phyloP scores from a whole-genome alignment of 2,888 invertebrate genomes.

The Alloscopus bannaensis region DNA sequence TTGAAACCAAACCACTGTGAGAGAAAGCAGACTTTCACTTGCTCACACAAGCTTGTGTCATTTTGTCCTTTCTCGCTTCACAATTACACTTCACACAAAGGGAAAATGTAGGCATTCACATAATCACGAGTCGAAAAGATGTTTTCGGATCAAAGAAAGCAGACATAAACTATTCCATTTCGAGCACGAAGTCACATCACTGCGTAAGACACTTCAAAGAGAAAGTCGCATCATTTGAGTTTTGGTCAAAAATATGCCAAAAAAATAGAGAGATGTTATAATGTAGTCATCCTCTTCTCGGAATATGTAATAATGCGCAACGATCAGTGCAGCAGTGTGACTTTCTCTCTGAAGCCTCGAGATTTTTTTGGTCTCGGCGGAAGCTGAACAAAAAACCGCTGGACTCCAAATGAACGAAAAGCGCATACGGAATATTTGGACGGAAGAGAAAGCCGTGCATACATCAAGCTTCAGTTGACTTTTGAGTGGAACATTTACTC shows the following conservation, averaged over 20 bases:
- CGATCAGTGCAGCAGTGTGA: background rate
- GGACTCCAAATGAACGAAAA: conserved; percentile 35
- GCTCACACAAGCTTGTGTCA: conserved; percentile 46
- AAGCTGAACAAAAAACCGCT: background rate
- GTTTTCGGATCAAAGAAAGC: conserved; percentile 35
- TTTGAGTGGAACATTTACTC: conserved; percentile 23
- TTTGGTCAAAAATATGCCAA: background rate
- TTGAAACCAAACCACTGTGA: background rate
- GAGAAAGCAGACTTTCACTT: conserved; percentile 5
- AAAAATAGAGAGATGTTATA: conserved; percentile 23
- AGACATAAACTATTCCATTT: conserved; percentile 53
- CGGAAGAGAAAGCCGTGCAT: conserved; percentile 30
- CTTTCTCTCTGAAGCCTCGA: background rate
- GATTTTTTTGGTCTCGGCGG: background rate
- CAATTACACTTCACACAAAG: background rate
- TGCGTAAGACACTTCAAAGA: no score
- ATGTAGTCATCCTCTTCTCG: conserved; percentile 20
- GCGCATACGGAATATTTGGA: conserved; percentile 37
- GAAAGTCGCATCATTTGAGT: background rate
- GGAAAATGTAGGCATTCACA: background rate
- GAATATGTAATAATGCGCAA: background rate
- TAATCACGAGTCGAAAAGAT: conserved; percentile 21
- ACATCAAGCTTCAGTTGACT: conserved; percentile 62
- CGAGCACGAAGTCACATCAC: conserved; percentile 13
- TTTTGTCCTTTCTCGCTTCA: conserved; percentile 20